Percentiles rank a stretch among this genome's conserved stretches.
Evolutionary conservation across 23 tunicate species (phyloP).

Genomic region (Clavelina lepadiformis): DNA sequence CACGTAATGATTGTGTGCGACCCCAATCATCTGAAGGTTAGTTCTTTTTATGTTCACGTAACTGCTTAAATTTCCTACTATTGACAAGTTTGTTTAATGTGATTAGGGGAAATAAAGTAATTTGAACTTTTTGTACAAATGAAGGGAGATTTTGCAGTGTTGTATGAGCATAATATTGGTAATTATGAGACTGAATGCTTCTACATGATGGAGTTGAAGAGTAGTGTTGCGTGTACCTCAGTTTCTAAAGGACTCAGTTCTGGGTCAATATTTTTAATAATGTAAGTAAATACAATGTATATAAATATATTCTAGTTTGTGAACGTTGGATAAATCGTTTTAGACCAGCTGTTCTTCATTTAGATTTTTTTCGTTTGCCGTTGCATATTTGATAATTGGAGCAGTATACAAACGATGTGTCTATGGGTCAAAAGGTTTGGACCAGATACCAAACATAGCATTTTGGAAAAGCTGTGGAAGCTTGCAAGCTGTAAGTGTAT

Average conservation of each 20-base stretch:
- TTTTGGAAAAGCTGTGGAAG: constrained; percentile 82
- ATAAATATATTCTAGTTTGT: no score
- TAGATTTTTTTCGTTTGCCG: constrained; percentile 29
- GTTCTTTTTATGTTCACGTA: no score
- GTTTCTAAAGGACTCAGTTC: constrained; percentile 44
- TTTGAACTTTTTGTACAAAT: no score
- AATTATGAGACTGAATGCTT: constrained; percentile 41
- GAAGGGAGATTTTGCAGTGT: constrained; percentile 61
- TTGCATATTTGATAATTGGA: constrained; percentile 48
- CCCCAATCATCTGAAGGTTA: constrained; percentile 36
- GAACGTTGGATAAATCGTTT: no score
- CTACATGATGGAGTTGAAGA: constrained; percentile 71
- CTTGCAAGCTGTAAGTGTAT: constrained; percentile 66
- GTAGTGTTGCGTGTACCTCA: constrained; percentile 65
- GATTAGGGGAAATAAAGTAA: no score
- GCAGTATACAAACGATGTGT: constrained; percentile 59
- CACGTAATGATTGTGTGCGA: constrained; percentile 72
- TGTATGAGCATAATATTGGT: constrained; percentile 51
- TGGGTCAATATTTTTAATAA: constrained; percentile 63
- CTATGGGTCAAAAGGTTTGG: constrained; percentile 69
- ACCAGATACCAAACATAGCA: constrained; percentile 71
- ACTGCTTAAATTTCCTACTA: no score
- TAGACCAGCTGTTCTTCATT: no score
- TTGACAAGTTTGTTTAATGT: no score
- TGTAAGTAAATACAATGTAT: constrained; percentile 41